Conservation (phyloP, 2,113 vertebrate genomes). For the Phaethon lepturus region DNA sequence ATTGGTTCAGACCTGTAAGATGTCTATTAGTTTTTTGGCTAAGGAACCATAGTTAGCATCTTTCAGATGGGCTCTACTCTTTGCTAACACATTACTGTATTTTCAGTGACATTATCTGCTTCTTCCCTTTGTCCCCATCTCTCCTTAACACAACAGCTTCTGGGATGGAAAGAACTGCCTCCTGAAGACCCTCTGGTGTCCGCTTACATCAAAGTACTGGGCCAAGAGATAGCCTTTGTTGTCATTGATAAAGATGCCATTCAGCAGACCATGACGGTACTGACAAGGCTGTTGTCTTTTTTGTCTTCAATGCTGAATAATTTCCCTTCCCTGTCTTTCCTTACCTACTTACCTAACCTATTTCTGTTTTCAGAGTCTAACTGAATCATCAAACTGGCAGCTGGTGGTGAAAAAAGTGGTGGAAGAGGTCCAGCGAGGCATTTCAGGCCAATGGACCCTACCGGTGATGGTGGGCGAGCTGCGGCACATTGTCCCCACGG, state of each 20-base stretch:
- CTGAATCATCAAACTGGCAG: constrained; percentile 25
- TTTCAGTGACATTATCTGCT: background rate
- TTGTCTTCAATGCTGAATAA: background rate
- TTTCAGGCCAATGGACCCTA: constrained; percentile 55
- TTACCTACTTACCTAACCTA: background rate
- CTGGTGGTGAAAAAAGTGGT: constrained; percentile 31
- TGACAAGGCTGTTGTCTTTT: background rate
- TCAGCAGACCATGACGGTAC: constrained; percentile 76
- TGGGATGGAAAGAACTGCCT: constrained; percentile 75
- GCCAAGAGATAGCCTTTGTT: constrained; percentile 81
- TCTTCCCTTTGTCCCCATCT: background rate
- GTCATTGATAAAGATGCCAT: constrained; percentile 78
- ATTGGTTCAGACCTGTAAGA: background rate
- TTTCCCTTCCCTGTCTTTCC: background rate
- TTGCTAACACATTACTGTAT: background rate
- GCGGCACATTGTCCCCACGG: constrained; percentile 77
- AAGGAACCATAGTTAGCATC: background rate
- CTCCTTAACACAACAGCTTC: constrained; percentile 67
- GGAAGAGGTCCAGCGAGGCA: constrained; percentile 62
- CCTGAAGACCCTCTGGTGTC: constrained; percentile 72
- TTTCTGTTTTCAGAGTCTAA: constrained; percentile 57
- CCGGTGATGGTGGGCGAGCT: constrained; percentile 74
- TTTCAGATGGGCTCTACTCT: background rate
- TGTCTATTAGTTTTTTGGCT: background rate
- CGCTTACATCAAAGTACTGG: constrained; percentile 77